Percentiles rank a stretch among this genome's conserved stretches.
phyloP scores from a whole-genome alignment of 2,888 invertebrate genomes.

The Empis livida region DNA sequence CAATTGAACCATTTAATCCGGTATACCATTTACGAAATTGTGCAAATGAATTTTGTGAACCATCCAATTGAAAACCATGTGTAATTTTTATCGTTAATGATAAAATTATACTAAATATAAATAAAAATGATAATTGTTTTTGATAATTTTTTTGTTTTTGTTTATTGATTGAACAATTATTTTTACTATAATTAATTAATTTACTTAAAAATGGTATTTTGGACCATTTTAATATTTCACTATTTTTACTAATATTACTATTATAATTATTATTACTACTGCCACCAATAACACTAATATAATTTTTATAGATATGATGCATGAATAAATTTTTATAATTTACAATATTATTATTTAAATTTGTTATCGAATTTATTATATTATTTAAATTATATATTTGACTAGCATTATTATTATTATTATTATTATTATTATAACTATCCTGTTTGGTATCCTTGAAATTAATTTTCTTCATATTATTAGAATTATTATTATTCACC shows the following conservation, averaged over 20 bases:
- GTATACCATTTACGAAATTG: conserved; percentile 92
- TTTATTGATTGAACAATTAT: neutral
- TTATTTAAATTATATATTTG: neutral
- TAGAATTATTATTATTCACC: neutral
- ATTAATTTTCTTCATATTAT: too few relatives aligned
- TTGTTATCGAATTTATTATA: neutral
- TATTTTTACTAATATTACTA: neutral
- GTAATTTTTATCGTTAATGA: conserved; percentile 31
- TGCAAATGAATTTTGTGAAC: conserved; percentile 75
- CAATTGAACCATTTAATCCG: conserved; percentile 78
- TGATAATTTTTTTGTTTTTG: neutral
- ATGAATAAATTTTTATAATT: neutral
- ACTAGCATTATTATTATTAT: conserved; percentile 1
- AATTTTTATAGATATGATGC: neutral
- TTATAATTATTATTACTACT: neutral
- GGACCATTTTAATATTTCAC: neutral
- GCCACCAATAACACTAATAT: neutral
- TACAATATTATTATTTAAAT: neutral
- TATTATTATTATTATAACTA: conserved; percentile 1
- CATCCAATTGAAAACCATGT: conserved; percentile 66
- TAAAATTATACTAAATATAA: conserved; percentile 10
- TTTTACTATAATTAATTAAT: neutral
- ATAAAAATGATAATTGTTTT: conserved; percentile 3
- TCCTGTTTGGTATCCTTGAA: neutral
- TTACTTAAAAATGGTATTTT: too few relatives aligned